Conservation (phyloP, 2,797 vertebrate species). For the Typhlichthys subterraneus region DNA sequence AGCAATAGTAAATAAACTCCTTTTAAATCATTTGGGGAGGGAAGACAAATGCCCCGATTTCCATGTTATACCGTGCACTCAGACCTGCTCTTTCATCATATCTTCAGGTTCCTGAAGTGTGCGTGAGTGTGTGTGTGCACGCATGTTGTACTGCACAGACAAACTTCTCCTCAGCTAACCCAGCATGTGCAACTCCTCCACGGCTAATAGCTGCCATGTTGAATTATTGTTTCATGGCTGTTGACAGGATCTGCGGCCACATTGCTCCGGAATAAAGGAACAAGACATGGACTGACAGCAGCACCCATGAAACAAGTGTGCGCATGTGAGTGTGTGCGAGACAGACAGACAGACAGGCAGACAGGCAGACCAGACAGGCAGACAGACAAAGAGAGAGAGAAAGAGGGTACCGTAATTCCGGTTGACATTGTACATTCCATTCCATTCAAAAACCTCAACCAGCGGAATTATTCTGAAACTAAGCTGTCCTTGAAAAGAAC, state of each 20-base stretch:
- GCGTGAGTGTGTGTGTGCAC: too few relatives aligned
- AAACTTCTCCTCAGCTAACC: neutral
- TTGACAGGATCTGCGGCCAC: neutral
- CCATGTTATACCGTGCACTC: too few relatives aligned
- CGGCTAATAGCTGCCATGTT: too few relatives aligned
- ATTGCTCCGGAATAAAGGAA: neutral
- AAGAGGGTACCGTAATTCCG: neutral
- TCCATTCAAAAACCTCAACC: neutral
- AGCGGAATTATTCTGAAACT: neutral
- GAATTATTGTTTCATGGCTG: neutral
- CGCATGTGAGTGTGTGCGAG: neutral
- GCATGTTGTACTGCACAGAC: neutral
- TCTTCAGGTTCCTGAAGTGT: too few relatives aligned
- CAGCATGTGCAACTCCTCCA: neutral
- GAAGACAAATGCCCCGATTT: too few relatives aligned
- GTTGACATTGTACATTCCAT: neutral
- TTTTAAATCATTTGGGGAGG: too few relatives aligned
- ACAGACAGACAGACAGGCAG: neutral
- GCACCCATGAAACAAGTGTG: neutral
- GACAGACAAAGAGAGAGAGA: neutral
- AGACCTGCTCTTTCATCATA: too few relatives aligned
- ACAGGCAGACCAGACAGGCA: too few relatives aligned
- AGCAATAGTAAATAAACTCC: too few relatives aligned
- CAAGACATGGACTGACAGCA: neutral
- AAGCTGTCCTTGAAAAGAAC: conserved; percentile 1